Base-by-base conservation (phyloP, 2,888 invertebrate species). In the Falcaria lacertinaria region DNA sequence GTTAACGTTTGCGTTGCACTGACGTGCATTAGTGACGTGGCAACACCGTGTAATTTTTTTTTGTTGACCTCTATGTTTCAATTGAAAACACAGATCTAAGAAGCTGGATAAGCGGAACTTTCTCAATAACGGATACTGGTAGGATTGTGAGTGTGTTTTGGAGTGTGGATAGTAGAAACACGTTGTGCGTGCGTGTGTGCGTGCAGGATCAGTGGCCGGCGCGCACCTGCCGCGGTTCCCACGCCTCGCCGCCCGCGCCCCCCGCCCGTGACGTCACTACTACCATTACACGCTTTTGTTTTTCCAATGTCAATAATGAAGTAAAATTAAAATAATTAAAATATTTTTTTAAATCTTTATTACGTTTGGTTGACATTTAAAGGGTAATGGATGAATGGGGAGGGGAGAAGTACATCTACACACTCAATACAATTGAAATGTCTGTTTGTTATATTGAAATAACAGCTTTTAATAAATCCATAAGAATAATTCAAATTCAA, bases 181-280 rank as follows among this genome's bases (percentile, higher is more conserved):
- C 60, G 58, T 59, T 56, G 57, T 66, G 64, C 48, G 57, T 48
- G 58, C 57, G 78, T 80, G 79, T 73, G 77, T 58, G 79, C 67
- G 84, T 80, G 78, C 82, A 88, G 89, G 88, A 88, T 86, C 89
- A 88, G 85, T 89, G 88, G 84, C 87, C 88, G 80, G 79, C 80
- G 76, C 86, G 86, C 88, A 87, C 89, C 88, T 88, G 89, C 87
- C 86, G 86, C 82, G 68, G 84, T 88, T 88, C 88, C 87, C 89
- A 88, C 89, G 89, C 74, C 77, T 71, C 75, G 63, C 77, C 62
- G 62, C 69, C 69, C 65, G 64, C 66, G 50, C 65, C 55, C 43
- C 60, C 61, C 44, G 58, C 43, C 57, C 64, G 68, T 80, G 76
- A 85, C 87, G 83, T 85, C 85, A 83, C 78, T 74, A 66, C 69